Base-by-base conservation (phyloP, 1,140 invertebrate species). In the Matsumurasca onukii region DNA sequence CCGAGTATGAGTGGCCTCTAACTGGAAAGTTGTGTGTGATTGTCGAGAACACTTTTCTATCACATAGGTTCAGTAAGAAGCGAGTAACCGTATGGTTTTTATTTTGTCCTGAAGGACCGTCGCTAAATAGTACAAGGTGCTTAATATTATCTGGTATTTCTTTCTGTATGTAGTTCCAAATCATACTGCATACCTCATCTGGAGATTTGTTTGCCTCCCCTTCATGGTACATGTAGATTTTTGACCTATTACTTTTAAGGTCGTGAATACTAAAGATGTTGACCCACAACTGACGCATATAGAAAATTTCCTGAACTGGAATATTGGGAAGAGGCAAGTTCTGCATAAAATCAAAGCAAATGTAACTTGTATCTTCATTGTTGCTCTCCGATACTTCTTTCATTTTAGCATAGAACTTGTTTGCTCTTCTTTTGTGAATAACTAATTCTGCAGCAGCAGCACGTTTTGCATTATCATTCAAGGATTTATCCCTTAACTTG, bases 151-250 rank as follows among this genome's bases (percentile, higher is more conserved):
- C 13, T 22, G 59, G 67, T 9, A 63, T 0, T 49, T 57, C 31
- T 3, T 30, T 74, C 24, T 72, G 51, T 17, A 73, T 55, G 51
- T 71, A 73, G 68, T 73, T 61, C 13, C 69, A 39, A 9, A 74
- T 31, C 63, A 74, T 59, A 31, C 69, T 70, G 45, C 69, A 69
- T n/a, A 74, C 70, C 30, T 73, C 73, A 69, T 71, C 70, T n/a
- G 31, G n/a, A 25, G 66, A 57, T 64, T 74, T 74, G 57, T 69
- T 72, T 17, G 52, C 69, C 59, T 31, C 63, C n/a, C 66, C 69
- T 68, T 75, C 72, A 69, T 73, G 51, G 62, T 75, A 73, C 9
- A 62, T 68, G 59, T 69, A 73, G 31, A 73, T 73, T 25, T 30
- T 71, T 13, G 59, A 61, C 24, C 67, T 39, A 45, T 70, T 67